Conservation (phyloP, 2,797 vertebrate genomes). For the Acrocephalus scirpaceus region DNA sequence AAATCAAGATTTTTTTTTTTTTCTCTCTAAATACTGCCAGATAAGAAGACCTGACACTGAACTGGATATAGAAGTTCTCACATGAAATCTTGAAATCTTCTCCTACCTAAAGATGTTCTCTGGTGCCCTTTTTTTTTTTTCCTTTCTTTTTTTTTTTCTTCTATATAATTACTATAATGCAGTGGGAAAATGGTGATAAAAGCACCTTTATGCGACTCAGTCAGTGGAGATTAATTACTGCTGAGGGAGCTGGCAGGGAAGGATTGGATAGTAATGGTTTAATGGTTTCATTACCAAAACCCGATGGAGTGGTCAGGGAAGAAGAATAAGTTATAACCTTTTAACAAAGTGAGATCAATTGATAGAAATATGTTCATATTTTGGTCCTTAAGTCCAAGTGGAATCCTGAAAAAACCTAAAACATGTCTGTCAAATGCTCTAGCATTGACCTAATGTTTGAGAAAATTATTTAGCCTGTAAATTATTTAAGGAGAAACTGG, state of each 20-base stretch:
- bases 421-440: not conserved
- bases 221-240: not conserved
- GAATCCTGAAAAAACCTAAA: not conserved
- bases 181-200: not conserved
- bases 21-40: not conserved
- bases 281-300: constrained; percentile 5
- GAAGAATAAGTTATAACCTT: not conserved
- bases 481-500: not conserved
- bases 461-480: not conserved
- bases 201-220: not conserved
- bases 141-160: not conserved
- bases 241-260: constrained; percentile 1
- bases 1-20: not conserved
- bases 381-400: not conserved
- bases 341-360: not conserved
- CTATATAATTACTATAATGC: not conserved
- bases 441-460: not conserved
- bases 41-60: not conserved
- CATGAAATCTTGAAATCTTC: not conserved
- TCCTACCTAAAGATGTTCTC: not conserved
- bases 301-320: not conserved
- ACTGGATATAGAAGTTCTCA: not conserved
- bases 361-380: not conserved
- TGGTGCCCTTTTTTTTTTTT: not conserved
- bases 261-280: not conserved